Base-by-base conservation (phyloP, 1,140 invertebrate species). In the Uloborus diversus region DNA sequence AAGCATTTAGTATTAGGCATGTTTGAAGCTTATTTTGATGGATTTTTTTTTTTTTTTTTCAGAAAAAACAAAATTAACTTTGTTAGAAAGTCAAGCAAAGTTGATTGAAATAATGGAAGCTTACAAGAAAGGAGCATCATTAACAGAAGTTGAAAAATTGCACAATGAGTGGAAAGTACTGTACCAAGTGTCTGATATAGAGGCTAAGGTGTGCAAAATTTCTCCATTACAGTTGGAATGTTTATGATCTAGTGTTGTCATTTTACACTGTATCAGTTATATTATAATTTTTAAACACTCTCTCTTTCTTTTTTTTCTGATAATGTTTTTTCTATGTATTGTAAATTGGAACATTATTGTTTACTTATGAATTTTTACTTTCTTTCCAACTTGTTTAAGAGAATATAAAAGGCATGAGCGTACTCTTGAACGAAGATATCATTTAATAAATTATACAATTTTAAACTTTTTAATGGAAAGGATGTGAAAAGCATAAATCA, bases 51-150 rank as follows among this genome's bases (percentile, higher is more conserved):
- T n/a, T 57, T 35, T 2, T 59, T 20, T 51, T 68, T 59, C 20
- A 79, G 76, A 79, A 17, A 79, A 62, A 61, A 33, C 61, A 7
- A 78, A 65, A 33, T 3, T 78, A 3, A 69, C 13, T 51, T 66
- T 79, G 0, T 51, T 69, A 20, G 76, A 78, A 33, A 83, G 80
- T 78, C 91, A 95, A 84, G 93, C 93, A 71, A 93, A 95, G 85
- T 87, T 96, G 47, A 89, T 93, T 0, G 94, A 95, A 87, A 94
- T 96, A 27, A 94, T 96, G 83, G 94, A 93, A 82, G 93, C 95
- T 84, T 95, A 94, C 83, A 96, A 95, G 86, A 94, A 95, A 83
- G 94, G 95, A 83, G 92, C 94, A 1, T 93, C 93, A 0, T 93
- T 95, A 82, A 89, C 91, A 3, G 93, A 95, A 87, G 92, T 94